These are phyloP conservation scores for Dolomedes plantarius DNA, from an alignment of 2,888 invertebrate species.

Conservation along the genomic window DNA sequence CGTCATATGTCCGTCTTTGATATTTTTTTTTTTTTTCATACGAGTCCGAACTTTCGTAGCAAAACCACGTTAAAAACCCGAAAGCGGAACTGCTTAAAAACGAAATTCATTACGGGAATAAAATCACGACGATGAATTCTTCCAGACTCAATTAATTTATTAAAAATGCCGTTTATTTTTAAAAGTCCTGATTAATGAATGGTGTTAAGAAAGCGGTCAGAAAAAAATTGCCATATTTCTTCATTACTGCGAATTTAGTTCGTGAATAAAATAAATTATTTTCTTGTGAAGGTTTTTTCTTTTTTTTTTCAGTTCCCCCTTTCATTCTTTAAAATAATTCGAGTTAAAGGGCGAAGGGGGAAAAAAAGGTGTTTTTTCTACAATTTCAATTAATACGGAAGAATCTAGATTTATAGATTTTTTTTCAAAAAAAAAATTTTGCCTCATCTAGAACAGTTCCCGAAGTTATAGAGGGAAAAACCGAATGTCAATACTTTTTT, in stretches of 20 bases:
- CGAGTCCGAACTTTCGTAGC: constrained; percentile 1
- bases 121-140: constrained; percentile 51
- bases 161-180: constrained; percentile 71
- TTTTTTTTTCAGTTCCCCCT: constrained; percentile 31
- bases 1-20: not conserved
- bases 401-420: constrained; percentile 40
- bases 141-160: constrained; percentile 69
- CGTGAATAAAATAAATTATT: constrained; percentile 70
- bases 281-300: constrained; percentile 49
- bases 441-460: constrained; percentile 14
- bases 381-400: constrained; percentile 69
- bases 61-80: not conserved
- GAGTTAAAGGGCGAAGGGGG: constrained; percentile 23
- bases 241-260: constrained; percentile 67
- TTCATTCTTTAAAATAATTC: constrained; percentile 59
- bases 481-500: constrained; percentile 58
- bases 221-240: constrained; percentile 68
- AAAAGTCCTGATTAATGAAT: constrained; percentile 65
- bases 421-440: constrained; percentile 11
- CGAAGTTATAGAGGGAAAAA: constrained; percentile 41
- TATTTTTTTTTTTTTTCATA: not conserved
- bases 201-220: constrained; percentile 40
- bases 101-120: constrained; percentile 5
- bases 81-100: not conserved
- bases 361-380: constrained; percentile 55